A percentile compares a stretch with the other conserved stretches of the same genome.
Conservation (phyloP, 2,797 vertebrate species). For the Percopsis omiscomaycus region DNA sequence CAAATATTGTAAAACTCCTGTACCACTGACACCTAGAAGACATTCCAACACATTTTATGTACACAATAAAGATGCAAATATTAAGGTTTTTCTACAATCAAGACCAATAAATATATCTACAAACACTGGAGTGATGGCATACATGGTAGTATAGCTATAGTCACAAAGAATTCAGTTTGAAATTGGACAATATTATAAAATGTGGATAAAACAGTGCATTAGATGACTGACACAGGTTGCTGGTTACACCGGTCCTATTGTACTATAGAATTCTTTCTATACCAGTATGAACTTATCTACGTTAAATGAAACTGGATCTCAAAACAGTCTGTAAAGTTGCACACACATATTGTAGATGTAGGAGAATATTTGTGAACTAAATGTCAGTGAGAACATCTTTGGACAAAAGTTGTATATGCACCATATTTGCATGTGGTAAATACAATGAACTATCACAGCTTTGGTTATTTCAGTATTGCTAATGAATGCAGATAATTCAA, state of each 20-base stretch:
- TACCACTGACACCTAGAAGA: constrained; percentile 14
- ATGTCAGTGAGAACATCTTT: not conserved
- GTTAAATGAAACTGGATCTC: too few species aligned
- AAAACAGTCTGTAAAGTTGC: not conserved
- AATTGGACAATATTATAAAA: not conserved
- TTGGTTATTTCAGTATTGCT: constrained; percentile 18
- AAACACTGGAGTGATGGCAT: constrained; percentile 41
- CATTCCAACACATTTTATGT: constrained; percentile 22
- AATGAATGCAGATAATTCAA: constrained; percentile 2
- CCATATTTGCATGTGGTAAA: too few species aligned
- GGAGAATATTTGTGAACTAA: constrained; percentile 2
- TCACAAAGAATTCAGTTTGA: not conserved
- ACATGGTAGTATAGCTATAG: not conserved
- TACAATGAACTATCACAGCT: constrained; percentile 42
- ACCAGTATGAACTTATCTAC: constrained; percentile 1
- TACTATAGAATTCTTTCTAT: not conserved
- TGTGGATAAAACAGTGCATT: constrained; percentile 16
- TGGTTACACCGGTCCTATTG: not conserved
- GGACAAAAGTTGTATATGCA: too few species aligned
- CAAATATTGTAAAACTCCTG: constrained; percentile 7
- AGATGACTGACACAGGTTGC: constrained; percentile 8
- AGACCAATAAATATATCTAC: constrained; percentile 41
- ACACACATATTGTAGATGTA: constrained; percentile 30
- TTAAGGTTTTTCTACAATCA: constrained; percentile 5
- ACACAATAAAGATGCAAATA: constrained; percentile 25